Evolutionary conservation across 1,140 invertebrate genomes (phyloP).

Genomic region (Steinernema feltiae): DNA sequence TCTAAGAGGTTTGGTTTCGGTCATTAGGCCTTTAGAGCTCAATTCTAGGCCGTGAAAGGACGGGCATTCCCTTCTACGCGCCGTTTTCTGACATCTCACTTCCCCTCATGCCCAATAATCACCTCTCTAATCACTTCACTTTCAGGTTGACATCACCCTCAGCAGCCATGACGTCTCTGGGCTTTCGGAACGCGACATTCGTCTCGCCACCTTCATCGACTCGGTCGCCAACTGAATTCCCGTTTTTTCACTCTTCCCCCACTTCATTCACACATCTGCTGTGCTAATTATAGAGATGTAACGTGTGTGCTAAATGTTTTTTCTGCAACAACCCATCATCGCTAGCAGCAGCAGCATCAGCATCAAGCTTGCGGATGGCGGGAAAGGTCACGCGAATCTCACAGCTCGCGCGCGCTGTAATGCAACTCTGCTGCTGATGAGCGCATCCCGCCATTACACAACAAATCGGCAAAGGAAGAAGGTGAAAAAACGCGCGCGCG

Average conservation of each 20-base stretch:
- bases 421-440: too few species aligned
- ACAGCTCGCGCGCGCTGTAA: neutral
- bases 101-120: neutral
- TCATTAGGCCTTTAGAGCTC: too few species aligned
- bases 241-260: neutral
- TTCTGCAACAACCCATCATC: neutral
- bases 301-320: neutral
- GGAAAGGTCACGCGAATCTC: slow-evolving; percentile 1
- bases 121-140: too few species aligned
- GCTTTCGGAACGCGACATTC: slow-evolving; percentile 35
- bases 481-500: neutral
- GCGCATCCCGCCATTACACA: neutral
- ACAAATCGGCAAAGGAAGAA: neutral
- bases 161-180: slow-evolving; percentile 37
- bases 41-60: too few species aligned
- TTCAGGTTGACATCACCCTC: slow-evolving; percentile 41
- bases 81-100: too few species aligned
- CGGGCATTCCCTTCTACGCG: too few species aligned
- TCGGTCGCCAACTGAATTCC: slow-evolving; percentile 19
- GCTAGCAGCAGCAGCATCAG: neutral
- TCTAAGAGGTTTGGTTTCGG: too few species aligned
- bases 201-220: slow-evolving; percentile 38
- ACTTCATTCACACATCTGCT: neutral
- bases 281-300: neutral
- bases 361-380: neutral